These are phyloP conservation scores for Scaeva pyrastri DNA, from an alignment of 2,888 invertebrate genomes.

Conservation along the genomic window DNA sequence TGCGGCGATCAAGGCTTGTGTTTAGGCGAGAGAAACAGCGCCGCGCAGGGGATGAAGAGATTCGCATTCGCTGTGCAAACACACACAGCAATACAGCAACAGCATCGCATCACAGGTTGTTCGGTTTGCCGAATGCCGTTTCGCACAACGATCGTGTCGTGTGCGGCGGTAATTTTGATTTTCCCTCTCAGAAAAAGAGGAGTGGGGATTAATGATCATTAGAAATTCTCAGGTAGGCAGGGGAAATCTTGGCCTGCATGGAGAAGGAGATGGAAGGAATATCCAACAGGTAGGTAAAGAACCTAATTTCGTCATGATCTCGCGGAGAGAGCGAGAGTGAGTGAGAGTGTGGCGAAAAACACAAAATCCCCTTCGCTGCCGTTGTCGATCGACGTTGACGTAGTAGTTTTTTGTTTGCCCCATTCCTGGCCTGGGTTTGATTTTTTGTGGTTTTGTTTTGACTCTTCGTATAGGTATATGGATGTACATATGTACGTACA, in stretches of 20 bases:
- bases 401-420: conserved; percentile 1
- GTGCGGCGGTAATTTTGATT: conserved; percentile 70
- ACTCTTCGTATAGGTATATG: too few species aligned
- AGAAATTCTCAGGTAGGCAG: conserved; percentile 61
- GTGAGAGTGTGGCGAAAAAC: conserved; percentile 14
- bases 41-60: conserved; percentile 41
- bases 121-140: conserved; percentile 57
- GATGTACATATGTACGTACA: too few species aligned
- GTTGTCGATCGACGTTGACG: conserved; percentile 6
- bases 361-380: conserved; percentile 11
- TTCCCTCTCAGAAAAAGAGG: conserved; percentile 44
- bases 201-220: conserved; percentile 66
- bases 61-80: conserved; percentile 45
- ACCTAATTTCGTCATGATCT: conserved; percentile 34
- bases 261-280: not conserved
- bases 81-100: too few species aligned
- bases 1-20: not conserved
- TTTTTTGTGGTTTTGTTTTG: conserved; percentile 64
- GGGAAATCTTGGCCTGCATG: conserved; percentile 51
- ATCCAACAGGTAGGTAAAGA: conserved; percentile 37
- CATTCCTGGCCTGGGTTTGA: conserved; percentile 43
- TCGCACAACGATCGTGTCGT: conserved; percentile 70
- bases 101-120: conserved; percentile 15
- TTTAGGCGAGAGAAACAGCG: not conserved
- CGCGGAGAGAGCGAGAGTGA: conserved; percentile 17